Evolutionary conservation across 2,888 invertebrate species (phyloP), one percentile per base, ranked within the genome.

Genomic region (Iselma pallidipennis): DNA sequence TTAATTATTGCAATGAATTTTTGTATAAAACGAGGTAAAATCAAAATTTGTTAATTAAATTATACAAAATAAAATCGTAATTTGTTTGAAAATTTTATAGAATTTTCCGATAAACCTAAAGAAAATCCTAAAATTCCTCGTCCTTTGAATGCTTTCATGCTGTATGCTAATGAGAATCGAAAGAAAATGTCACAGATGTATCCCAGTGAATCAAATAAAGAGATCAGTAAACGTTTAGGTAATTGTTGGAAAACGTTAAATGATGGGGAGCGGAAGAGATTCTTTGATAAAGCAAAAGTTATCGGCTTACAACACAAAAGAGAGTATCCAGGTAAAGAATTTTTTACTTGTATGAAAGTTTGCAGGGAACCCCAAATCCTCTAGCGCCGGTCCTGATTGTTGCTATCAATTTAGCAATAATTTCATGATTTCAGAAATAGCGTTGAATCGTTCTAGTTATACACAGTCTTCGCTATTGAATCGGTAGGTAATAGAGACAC

Each of bases 121-220:
- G 45, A 56, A 1, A 63, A 64, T 31, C 57, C 66, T 60, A 85
- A 84, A 77, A 86, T 88, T 26, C 87, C 86, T 1, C 80, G 88
- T 42, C 88, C 88, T 2, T 86, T 86, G 1, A 88, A 88, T 73
- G 87, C 87, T 0, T 88, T 88, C 70, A 87, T 88, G 87, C 78
- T 88, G 9, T 88, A 86, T 71, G 87, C 87, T 21, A 87, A 87
- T 72, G 85, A 87, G 65, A 85, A 86, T 82, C 77, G 88, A 28
- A 85, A 85, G 72, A 83, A 83, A 69, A 78, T 87, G 67, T 85
- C 87, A 1, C 78, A 82, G 33, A 80, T 84, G 70, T 84, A 83
- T 77, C 86, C 87, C 0, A 79, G 83, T 12, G 87, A 87, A 67
- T 86, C 86, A 42, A 88, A 87, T 76, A 87, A 87, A 77, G 85